These are phyloP conservation scores for Mythimna impura DNA, from an alignment of 2,888 invertebrate species.

Conservation along the genomic window DNA sequence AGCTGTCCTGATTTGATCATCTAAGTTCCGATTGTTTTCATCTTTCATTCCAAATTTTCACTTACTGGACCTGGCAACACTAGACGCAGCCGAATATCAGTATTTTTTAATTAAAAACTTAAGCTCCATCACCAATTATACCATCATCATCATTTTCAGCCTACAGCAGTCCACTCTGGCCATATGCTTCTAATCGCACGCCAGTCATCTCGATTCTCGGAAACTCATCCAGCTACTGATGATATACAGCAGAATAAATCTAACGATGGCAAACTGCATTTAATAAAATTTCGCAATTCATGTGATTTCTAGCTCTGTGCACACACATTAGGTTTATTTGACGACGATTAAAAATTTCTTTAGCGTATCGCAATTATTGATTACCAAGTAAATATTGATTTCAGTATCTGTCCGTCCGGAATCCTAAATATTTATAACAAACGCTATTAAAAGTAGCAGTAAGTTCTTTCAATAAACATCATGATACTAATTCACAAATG, in stretches of 20 bases:
- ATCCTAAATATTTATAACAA: neutral
- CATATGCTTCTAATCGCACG: neutral
- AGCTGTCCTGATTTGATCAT: no score
- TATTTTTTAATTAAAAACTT: no score
- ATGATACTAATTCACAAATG: neutral
- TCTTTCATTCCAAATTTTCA: no score
- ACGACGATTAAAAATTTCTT: conserved; percentile 16
- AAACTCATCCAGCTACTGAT: neutral
- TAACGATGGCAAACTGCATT: neutral
- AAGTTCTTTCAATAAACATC: neutral
- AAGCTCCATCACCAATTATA: no score
- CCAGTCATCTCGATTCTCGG: neutral
- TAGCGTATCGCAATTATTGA: conserved; percentile 12
- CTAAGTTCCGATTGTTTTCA: no score
- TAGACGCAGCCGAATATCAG: no score
- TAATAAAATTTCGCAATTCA: conserved; percentile 12
- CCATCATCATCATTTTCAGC: no score
- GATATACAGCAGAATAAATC: neutral
- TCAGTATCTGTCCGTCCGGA: neutral
- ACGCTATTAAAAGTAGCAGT: neutral
- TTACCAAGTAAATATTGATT: neutral
- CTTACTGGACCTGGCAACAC: no score
- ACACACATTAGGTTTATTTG: conserved; percentile 36
- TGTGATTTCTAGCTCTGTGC: neutral
- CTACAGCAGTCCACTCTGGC: no score